phyloP scores from a whole-genome alignment of 2,797 vertebrate species.

The Lemur catta region DNA sequence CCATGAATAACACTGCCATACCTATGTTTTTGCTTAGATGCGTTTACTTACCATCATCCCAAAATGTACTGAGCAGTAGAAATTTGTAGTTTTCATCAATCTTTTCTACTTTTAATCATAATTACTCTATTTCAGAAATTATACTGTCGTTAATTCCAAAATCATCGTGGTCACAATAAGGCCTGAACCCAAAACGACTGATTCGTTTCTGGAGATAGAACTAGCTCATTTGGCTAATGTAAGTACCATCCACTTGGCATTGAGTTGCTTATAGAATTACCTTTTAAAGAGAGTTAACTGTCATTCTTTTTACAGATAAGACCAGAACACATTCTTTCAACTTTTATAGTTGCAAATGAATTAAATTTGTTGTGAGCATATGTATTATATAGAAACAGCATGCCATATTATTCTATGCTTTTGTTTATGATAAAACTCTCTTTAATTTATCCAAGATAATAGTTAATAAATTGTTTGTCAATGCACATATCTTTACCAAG shows the following conservation, averaged over 20 bases:
- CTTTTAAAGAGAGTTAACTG: not conserved
- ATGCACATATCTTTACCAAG: not conserved
- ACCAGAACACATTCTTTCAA: not conserved
- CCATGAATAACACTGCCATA: not conserved
- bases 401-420: not conserved
- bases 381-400: not conserved
- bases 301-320: not conserved
- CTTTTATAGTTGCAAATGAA: not conserved
- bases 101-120: slow-evolving; percentile 49
- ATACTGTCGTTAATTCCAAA: slow-evolving; percentile 98
- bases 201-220: slow-evolving; percentile 96
- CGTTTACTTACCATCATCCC: not conserved
- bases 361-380: not conserved
- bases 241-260: slow-evolving; percentile 81
- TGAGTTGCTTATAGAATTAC: not conserved
- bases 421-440: not conserved
- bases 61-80: not conserved
- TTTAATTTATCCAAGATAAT: not conserved
- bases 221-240: slow-evolving; percentile 97
- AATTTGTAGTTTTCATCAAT: not conserved
- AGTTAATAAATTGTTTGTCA: not conserved
- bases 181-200: slow-evolving; percentile 92
- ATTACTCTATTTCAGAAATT: slow-evolving; percentile 89
- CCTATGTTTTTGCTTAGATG: not conserved
- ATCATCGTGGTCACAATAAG: slow-evolving; percentile 98